These are phyloP conservation scores for Leptonema lineaticorne DNA, from an alignment of 1,140 invertebrate species.

Conservation along the genomic window DNA sequence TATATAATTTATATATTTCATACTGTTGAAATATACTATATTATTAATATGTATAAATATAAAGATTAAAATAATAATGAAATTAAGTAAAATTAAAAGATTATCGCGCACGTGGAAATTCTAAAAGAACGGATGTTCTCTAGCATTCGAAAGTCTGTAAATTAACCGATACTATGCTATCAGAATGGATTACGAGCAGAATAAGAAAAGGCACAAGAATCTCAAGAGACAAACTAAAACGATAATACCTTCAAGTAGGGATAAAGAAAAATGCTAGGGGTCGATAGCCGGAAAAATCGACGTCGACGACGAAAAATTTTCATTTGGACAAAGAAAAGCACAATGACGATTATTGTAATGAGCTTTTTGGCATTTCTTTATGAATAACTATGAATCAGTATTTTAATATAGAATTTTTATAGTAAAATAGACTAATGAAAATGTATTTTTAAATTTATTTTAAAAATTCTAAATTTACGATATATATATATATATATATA, in stretches of 20 bases:
- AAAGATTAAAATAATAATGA: too few relatives aligned
- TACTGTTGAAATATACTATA: too few relatives aligned
- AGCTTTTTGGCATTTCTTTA: background rate
- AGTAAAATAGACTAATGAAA: too few relatives aligned
- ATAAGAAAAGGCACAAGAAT: background rate
- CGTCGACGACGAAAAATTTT: background rate
- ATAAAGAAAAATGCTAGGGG: background rate
- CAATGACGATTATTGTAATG: background rate
- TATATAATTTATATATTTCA: too few relatives aligned
- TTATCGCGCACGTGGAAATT: background rate
- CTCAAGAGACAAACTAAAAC: background rate
- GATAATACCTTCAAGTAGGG: background rate
- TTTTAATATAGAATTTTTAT: too few relatives aligned
- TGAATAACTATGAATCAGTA: too few relatives aligned
- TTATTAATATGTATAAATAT: too few relatives aligned
- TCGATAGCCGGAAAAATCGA: background rate
- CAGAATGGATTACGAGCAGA: background rate
- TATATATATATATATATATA: too few relatives aligned
- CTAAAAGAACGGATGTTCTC: background rate
- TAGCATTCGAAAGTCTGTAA: constrained; percentile 7
- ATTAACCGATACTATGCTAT: background rate
- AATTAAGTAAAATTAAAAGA: too few relatives aligned
- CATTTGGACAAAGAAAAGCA: background rate
- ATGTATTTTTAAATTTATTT: too few relatives aligned
- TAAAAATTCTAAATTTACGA: too few relatives aligned